Base-by-base conservation (phyloP, 2,797 vertebrate species). In the Acanthopagrus latus region DNA sequence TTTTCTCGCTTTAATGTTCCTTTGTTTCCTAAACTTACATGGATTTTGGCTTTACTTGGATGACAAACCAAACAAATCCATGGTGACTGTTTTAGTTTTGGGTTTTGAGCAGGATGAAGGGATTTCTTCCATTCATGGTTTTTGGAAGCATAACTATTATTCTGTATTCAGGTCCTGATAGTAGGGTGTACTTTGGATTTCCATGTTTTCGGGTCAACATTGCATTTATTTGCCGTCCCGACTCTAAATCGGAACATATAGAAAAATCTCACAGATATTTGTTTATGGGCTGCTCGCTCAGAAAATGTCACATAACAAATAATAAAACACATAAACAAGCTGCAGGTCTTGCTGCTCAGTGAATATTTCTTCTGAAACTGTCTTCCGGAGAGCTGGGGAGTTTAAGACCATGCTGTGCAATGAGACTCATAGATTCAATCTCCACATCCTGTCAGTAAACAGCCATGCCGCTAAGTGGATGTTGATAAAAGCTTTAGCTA, bases 51-150 rank as follows among this genome's bases (percentile, higher is more conserved):
- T 41, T 29, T n/a, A 41, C 27, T 14, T 47, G 69, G 17, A 62
- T 23, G 23, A 11, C 48, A 63, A 29, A 29, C 0, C n/a, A 67
- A 54, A 67, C 25, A 16, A 62, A 44, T 57, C 13, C 1, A 17
- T n/a, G 5, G 16, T 7, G 41, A 46, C 27, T 29, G 41, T 23
- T 56, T 38, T 7, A 38, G 25, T 2, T 44, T 74, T 59, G 38
- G 16, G 46, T 18, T 71, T 65, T 38, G 5, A 64, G 57, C 21
- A 0, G 4, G 17, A 43, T 50, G 16, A 9, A 6, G 17, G 51
- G n/a, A 70, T 69, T 50, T 52, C 20, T 59, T 47, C 27, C 27
- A 56, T 41, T 41, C 10, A 54, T 47, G 16, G 23, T 59, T 67
- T 76, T 13, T 52, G 9, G 16, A 6, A 64, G 33, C 20, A 29